Evolutionary conservation across 2,888 invertebrate species (phyloP).

Genomic region (Pantelozetes paolii): DNA sequence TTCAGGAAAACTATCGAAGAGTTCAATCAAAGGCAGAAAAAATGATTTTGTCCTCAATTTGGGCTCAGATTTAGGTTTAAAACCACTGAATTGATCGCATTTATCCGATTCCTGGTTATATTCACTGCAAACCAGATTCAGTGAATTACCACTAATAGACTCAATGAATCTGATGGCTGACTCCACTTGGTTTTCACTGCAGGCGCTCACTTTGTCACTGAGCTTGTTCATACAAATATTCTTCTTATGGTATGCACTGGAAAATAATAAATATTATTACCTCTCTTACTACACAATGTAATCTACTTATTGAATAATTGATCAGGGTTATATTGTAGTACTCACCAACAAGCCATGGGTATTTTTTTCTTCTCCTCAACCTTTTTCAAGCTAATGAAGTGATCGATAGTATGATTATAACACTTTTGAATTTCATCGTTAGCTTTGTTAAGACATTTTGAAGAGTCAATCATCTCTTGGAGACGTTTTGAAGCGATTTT

Average conservation of each 20-base stretch:
- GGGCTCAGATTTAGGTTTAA: not conserved
- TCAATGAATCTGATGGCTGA: not conserved
- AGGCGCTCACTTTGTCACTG: not conserved
- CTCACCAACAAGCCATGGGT: constrained; percentile 25
- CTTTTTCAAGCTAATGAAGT: constrained; percentile 19
- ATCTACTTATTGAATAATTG: too few species aligned
- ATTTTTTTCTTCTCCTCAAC: constrained; percentile 19
- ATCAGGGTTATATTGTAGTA: too few species aligned
- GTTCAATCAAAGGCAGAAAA: constrained; percentile 22
- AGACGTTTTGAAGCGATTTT: not conserved
- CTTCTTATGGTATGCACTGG: constrained; percentile 21
- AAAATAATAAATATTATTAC: not conserved
- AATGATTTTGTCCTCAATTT: constrained; percentile 22
- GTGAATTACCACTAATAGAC: constrained; percentile 1
- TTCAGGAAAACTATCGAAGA: constrained; percentile 19
- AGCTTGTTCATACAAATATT: not conserved
- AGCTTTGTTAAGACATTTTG: constrained; percentile 28
- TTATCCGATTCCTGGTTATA: not conserved
- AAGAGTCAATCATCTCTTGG: not conserved
- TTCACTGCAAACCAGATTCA: constrained; percentile 11
- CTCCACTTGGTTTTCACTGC: constrained; percentile 22
- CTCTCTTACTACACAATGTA: too few species aligned
- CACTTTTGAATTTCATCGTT: constrained; percentile 17
- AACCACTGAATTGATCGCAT: constrained; percentile 21
- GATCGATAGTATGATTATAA: constrained; percentile 4